Percentiles rank a stretch among this genome's conserved stretches.
Conservation (phyloP, 2,888 invertebrate species). For the Dasypolia templi region DNA sequence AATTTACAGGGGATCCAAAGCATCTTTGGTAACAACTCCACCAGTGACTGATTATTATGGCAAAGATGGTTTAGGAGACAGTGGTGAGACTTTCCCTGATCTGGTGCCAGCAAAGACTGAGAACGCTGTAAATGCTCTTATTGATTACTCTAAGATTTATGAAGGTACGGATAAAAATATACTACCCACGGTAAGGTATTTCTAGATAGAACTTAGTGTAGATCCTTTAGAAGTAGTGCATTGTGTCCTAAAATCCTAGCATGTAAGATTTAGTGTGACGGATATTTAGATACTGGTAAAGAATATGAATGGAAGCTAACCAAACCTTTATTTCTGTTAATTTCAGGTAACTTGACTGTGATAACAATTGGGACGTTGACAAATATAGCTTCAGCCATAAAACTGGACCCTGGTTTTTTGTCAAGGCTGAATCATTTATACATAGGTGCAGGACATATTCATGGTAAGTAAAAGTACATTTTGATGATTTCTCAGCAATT, state of each 20-base stretch:
- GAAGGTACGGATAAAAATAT: conserved; percentile 78
- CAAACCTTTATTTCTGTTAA: not conserved
- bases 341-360: conserved; percentile 90
- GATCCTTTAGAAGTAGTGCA: not conserved
- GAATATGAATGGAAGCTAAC: not conserved
- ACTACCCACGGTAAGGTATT: not conserved
- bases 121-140: conserved; percentile 91
- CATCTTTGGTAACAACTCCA: conserved; percentile 84
- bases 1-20: conserved; percentile 92
- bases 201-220: not conserved
- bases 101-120: conserved; percentile 85
- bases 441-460: conserved; percentile 95
- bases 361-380: conserved; percentile 94
- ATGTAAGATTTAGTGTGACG: not conserved
- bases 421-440: conserved; percentile 92
- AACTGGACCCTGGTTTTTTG: conserved; percentile 92
- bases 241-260: not conserved
- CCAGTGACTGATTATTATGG: conserved; percentile 88
- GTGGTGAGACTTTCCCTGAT: conserved; percentile 82
- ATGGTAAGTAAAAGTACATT: conserved; percentile 88
- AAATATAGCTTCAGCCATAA: conserved; percentile 94
- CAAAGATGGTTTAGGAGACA: conserved; percentile 93
- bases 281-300: not conserved
- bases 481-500: too few species aligned
- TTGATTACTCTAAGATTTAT: conserved; percentile 90